These are phyloP conservation scores for Lasiommata megera DNA, from an alignment of 2,888 invertebrate species.

Conservation along the genomic window DNA sequence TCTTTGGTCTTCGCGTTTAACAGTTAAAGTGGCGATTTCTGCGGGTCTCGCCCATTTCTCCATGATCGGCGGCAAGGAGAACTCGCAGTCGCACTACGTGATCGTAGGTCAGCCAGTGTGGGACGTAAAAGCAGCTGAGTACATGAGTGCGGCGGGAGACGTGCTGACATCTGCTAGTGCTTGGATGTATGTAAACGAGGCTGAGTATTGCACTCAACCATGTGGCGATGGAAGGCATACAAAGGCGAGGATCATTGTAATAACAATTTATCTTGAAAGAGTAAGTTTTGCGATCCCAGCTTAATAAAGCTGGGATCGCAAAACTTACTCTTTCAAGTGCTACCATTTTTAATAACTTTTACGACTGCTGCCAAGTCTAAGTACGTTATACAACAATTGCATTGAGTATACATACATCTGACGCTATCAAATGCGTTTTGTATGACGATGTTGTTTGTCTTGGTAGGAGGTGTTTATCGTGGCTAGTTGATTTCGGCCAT, in stretches of 20 bases:
- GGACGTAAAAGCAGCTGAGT: conserved; percentile 76
- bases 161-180: conserved; percentile 81
- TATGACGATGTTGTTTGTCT: too few species aligned
- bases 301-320: too few species aligned
- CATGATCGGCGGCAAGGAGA: conserved; percentile 73
- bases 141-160: conserved; percentile 80
- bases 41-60: conserved; percentile 82
- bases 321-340: too few species aligned
- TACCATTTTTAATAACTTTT: too few species aligned
- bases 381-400: too few species aligned
- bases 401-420: too few species aligned
- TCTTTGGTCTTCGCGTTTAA: background rate
- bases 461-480: too few species aligned
- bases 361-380: too few species aligned
- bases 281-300: too few species aligned
- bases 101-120: conserved; percentile 83
- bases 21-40: conserved; percentile 84
- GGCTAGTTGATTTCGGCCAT: too few species aligned
- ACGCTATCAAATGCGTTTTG: too few species aligned
- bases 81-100: conserved; percentile 77
- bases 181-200: conserved; percentile 82
- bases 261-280: too few species aligned
- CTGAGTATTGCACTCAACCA: conserved; percentile 80
- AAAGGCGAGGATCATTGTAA: conserved; percentile 47
- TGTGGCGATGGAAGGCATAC: conserved; percentile 78